These are phyloP conservation scores for Kradibia gibbosae DNA, from an alignment of 1,140 invertebrate genomes.

Conservation along the genomic window DNA sequence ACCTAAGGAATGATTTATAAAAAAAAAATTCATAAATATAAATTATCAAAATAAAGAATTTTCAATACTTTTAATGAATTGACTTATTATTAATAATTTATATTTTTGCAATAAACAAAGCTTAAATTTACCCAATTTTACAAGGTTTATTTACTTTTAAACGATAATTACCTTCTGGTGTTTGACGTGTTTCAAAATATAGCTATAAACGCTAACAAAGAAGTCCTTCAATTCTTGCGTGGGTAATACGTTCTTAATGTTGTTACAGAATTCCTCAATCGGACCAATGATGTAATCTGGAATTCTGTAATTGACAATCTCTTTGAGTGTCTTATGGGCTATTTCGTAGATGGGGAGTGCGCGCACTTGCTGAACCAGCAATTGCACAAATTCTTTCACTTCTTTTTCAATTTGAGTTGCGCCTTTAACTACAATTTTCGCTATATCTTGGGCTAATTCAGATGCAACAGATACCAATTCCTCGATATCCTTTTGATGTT, in stretches of 20 bases:
- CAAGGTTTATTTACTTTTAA: too few species aligned
- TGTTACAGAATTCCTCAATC: constrained; percentile 71
- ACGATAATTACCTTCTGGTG: constrained; percentile 57
- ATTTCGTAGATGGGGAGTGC: constrained; percentile 74
- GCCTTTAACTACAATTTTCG: constrained; percentile 71
- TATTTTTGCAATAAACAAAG: too few species aligned
- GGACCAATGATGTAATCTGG: constrained; percentile 72
- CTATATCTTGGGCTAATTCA: constrained; percentile 73
- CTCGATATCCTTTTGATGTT: constrained; percentile 79
- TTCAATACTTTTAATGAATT: neutral
- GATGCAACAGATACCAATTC: constrained; percentile 74
- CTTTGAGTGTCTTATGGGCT: constrained; percentile 71
- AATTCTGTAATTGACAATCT: constrained; percentile 62
- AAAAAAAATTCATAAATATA: neutral
- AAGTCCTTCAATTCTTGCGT: constrained; percentile 76
- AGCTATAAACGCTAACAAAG: constrained; percentile 72
- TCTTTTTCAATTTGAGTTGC: constrained; percentile 69
- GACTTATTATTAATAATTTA: neutral
- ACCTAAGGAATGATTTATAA: constrained; percentile 60
- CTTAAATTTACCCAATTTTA: too few species aligned
- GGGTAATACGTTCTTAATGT: constrained; percentile 73
- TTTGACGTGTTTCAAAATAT: constrained; percentile 74
- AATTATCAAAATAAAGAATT: neutral
- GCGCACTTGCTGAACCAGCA: constrained; percentile 73
- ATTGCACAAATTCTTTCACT: constrained; percentile 68